Conservation (phyloP, 2,113 vertebrate species). For the Coptodon rendalli region DNA sequence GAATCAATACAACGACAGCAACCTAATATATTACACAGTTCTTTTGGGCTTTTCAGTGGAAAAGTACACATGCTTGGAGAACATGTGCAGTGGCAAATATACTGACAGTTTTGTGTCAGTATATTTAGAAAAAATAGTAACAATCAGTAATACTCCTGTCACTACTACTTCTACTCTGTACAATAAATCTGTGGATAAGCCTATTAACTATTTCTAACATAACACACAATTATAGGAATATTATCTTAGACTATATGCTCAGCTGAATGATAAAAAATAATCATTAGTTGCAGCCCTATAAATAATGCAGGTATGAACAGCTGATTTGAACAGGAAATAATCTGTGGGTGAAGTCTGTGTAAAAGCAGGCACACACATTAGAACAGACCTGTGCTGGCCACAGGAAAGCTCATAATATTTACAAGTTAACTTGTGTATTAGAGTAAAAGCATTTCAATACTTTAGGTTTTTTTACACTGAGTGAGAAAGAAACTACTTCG, state of each 20-base stretch:
- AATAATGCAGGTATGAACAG: neutral
- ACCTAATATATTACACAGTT: neutral
- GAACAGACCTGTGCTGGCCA: neutral
- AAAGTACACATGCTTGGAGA: neutral
- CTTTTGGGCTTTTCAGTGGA: neutral
- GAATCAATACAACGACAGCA: neutral
- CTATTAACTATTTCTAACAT: neutral
- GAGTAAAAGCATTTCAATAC: neutral
- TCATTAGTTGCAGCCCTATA: neutral
- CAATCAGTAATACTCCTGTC: neutral
- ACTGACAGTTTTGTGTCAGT: neutral
- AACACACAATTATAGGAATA: neutral
- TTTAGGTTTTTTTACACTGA: neutral
- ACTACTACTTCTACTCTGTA: neutral
- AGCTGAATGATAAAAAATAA: neutral
- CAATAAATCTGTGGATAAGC: neutral
- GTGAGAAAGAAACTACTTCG: neutral
- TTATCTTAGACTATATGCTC: neutral
- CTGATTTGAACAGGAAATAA: neutral
- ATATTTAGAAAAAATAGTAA: neutral
- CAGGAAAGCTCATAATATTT: neutral
- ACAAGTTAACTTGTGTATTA: neutral
- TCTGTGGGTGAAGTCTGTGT: neutral
- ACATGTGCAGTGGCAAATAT: neutral
- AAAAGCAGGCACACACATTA: neutral